Evolutionary conservation across 2,113 vertebrate species (phyloP), one percentile per base, ranked within the genome.

Genomic region (Sprattus sprattus): DNA sequence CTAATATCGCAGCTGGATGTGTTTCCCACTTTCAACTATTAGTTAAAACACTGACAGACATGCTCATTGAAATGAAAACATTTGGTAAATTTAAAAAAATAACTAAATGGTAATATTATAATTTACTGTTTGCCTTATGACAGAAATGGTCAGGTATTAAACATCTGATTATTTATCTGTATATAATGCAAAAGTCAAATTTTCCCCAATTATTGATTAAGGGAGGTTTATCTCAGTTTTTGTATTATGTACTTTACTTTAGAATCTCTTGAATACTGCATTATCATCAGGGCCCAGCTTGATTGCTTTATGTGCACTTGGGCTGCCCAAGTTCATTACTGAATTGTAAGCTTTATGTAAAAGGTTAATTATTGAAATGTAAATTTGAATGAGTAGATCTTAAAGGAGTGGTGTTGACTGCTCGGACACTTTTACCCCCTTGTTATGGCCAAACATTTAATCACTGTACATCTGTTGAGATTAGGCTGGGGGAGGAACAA

Each of bases 101-200:
- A 39, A 32, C 13, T 11, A 1, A 78, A 78, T 78, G 71, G 71
- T 28, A 78, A 78, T 78, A 78, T 78, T 5, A 15, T 13, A 39
- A 13, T 5, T 44, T 39, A 78, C 71, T 78, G 39, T 78, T 78
- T 78, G 71, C 71, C 71, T 78, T 78, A 75, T 78, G 22, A 78
- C 28, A 78, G 39, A 18, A 78, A 39, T 78, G 25, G 10, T 78
- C 71, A 78, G 71, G 71, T 39, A 78, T 32, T 78, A 78, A 78
- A 39, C 5, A 71, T 32, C 64, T 71, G 64, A 71, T 71, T 32
- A 71, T 71, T 10, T 78, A 78, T 16, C 32, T 32, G 28, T 10
- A 78, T 39, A 39, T 78, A 11, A 78, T 78, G 71, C 25, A 78
- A 67, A 11, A 25, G 20, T 64, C n/a, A 3, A 39, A 39, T 78